Base-by-base conservation (phyloP, 2,113 vertebrate genomes). In the Patagioenas fasciata region DNA sequence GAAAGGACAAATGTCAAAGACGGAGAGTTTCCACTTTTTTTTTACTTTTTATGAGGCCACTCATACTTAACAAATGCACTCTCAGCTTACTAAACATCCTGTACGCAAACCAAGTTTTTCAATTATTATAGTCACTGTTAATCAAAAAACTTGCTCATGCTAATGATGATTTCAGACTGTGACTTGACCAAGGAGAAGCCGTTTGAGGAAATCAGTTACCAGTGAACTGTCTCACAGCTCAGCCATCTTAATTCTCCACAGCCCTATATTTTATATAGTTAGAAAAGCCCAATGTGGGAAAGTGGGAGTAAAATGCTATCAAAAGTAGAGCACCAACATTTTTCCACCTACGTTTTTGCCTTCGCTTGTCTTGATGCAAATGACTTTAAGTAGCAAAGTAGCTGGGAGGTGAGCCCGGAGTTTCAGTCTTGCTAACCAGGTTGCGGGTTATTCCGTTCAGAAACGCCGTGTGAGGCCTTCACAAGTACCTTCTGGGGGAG, bases 381-480 rank as follows among this genome's bases (percentile, higher is more conserved):
- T 67, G 57, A 67, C 77, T 96, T 78, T 57, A 53, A 73, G 47
- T 3, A 54, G 72, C n/a, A 54, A 57, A 88, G 67, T 17, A 51
- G 62, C 4, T 29, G 58, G 47, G 72, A 88, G 69, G 25, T 0
- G 3, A 94, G 60, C 21, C 26, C 77, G 3, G 36, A 62, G 79
- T 95, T 91, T 95, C 91, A 81, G 54, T 77, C 75, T 93, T 93
- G 85, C 91, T 90, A 54, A 83, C 80, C 1, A 2, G 28, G 31
- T 70, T 85, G 40, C 60, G 69, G 70, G 47, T 50, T 73, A 82
- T 2, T 77, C 54, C 2, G 1, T 24, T 88, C 47, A 51, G 75
- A 95, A 91, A 67, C 34, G 28, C 16, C 0, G 1, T 28, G 32
- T 57, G 40, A 85, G 54, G 65, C 0, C 0, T 50, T 38, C 71